These are phyloP conservation scores for Rhinopomastus cyanomelas DNA, from an alignment of 2,113 vertebrate species.

Conservation along the genomic window DNA sequence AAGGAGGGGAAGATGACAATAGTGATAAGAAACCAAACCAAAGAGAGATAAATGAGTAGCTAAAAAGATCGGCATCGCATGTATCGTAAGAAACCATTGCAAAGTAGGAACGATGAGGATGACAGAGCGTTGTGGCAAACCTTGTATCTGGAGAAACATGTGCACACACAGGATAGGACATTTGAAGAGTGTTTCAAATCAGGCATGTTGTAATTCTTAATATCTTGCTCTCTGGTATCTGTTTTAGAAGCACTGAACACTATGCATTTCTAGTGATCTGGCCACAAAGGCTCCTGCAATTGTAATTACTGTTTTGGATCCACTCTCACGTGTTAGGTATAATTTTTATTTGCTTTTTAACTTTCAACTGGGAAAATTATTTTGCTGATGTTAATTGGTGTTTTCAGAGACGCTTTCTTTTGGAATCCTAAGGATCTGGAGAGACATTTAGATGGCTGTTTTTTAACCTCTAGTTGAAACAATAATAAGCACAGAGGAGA, in stretches of 20 bases:
- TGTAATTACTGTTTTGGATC: background rate
- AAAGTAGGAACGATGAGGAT: background rate
- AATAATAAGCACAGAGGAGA: background rate
- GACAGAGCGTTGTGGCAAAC: background rate
- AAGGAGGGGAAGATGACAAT: background rate
- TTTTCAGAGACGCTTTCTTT: background rate
- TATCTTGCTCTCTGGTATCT: background rate
- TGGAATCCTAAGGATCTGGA: background rate
- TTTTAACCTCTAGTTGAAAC: background rate
- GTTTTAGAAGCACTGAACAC: background rate
- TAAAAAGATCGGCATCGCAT: background rate
- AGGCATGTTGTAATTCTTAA: background rate
- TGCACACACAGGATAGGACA: background rate
- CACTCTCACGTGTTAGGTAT: background rate
- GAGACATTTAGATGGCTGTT: background rate
- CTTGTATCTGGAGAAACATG: background rate
- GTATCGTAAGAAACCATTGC: background rate
- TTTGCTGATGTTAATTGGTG: background rate
- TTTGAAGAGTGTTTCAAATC: background rate
- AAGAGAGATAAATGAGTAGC: background rate
- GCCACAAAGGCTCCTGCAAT: background rate
- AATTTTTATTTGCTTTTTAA: background rate
- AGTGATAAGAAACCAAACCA: background rate
- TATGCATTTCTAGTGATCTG: background rate
- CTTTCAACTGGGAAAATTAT: background rate